Evolutionary conservation across 2,797 vertebrate genomes (phyloP).

Genomic region (Etheostoma nigrum): DNA sequence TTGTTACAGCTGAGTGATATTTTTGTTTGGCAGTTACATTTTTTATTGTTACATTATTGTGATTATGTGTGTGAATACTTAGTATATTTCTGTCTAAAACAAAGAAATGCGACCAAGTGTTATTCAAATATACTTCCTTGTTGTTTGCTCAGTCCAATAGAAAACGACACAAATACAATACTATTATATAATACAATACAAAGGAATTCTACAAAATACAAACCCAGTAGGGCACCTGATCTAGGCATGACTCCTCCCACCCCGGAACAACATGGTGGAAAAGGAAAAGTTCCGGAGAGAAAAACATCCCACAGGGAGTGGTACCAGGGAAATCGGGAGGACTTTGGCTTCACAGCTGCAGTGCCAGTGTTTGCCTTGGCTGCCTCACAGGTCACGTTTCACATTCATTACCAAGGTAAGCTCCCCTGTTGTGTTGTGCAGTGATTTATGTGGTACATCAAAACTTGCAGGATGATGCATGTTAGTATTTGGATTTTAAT

Average conservation of each 20-base stretch:
- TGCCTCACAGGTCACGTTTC: slow-evolving; percentile 46
- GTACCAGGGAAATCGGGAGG: slow-evolving; percentile 36
- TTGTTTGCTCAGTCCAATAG: not conserved
- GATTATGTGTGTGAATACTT: not conserved
- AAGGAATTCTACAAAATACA: slow-evolving; percentile 26
- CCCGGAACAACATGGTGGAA: slow-evolving; percentile 9
- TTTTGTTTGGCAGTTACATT: no score
- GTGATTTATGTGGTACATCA: no score
- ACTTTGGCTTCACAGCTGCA: slow-evolving; percentile 53
- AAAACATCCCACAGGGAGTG: slow-evolving; percentile 55
- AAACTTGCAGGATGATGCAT: not conserved
- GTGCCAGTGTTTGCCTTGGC: slow-evolving; percentile 37
- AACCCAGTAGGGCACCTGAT: slow-evolving; percentile 22
- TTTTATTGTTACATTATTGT: not conserved
- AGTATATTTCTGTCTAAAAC: not conserved
- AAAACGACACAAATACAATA: slow-evolving; percentile 6
- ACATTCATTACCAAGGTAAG: slow-evolving; percentile 51
- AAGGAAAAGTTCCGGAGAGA: slow-evolving; percentile 9
- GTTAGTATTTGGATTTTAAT: not conserved
- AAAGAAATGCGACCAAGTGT: slow-evolving; percentile 17
- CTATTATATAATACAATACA: slow-evolving; percentile 1
- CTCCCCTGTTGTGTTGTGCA: not conserved
- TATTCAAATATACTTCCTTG: not conserved
- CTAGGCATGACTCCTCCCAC: slow-evolving; percentile 54
- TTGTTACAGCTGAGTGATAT: no score